Evolutionary conservation across 2,113 vertebrate genomes (phyloP), one percentile per base, ranked within the genome.

Genomic region (Uropsilus gracilis): DNA sequence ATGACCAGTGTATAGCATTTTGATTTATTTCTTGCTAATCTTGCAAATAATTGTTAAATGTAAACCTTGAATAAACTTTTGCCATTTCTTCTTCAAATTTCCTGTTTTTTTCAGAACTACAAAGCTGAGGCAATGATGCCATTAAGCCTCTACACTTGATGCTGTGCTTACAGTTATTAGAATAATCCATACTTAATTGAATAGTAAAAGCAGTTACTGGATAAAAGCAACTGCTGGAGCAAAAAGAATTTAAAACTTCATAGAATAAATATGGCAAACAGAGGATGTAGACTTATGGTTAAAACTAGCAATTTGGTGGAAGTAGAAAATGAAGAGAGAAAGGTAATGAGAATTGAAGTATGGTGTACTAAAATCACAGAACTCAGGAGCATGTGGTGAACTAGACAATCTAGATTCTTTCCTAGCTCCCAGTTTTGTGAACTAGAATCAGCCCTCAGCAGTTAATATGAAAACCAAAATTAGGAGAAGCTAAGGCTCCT

Each of bases 211-310:
- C 20, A 80, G 14, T 93, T 73, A 39, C 20, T 59, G 18, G 42
- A 3, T 82, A 59, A 71, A 68, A 78, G 71, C 53, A 53, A 42
- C 39, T 61, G 42, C 39, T 50, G 24, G 57, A 72, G 53, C 17
- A 61, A 78, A 91, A 57, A 53, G 55, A 48, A 6, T 46, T 77
- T 83, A 17, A 73, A 83, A 64, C 50, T 71, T 84, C 12, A 59
- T 71, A 96, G 55, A 91, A n/a, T 71, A 69, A 71, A 37, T 59
- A 84, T 32, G 46, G 71, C 80, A 89, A 55, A 22, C 30, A 77
- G n/a, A n/a, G 22, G 18, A 39, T 59, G 22, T 42, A 73, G 20
- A 89, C 24, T 57, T 84, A n/a, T 92, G 37, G n/a, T 64, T 77
- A 37, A 90, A 78, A 63, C 68, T 68, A 64, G 20, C 20, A 53